phyloP scores from a whole-genome alignment of 1,140 invertebrate species.

The Drosophila repleta region DNA sequence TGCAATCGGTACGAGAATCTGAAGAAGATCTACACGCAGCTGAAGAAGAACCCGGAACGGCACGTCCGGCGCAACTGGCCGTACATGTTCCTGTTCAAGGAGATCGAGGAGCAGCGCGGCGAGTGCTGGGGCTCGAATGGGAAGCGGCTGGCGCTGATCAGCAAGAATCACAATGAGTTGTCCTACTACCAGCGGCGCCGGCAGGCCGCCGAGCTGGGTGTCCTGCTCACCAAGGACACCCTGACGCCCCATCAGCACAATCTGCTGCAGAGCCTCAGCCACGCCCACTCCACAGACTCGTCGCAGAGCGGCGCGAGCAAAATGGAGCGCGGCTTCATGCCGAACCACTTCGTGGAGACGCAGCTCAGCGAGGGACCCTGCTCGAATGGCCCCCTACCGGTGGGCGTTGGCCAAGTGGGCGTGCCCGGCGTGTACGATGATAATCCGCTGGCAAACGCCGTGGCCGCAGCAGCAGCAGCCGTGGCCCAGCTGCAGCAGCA shows the following conservation, averaged over 20 bases:
- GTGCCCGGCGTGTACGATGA: constrained; percentile 54
- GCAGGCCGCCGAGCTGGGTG: constrained; percentile 73
- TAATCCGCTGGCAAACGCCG: constrained; percentile 59
- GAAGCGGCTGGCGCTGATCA: constrained; percentile 71
- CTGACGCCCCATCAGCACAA: constrained; percentile 73
- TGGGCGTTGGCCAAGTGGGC: constrained; percentile 19
- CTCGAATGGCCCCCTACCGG: constrained; percentile 13
- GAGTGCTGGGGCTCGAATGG: constrained; percentile 82
- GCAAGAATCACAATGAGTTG: constrained; percentile 78
- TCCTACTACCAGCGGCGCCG: constrained; percentile 78
- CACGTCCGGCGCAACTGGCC: constrained; percentile 83
- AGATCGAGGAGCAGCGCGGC: constrained; percentile 82
- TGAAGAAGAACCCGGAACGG: constrained; percentile 80
- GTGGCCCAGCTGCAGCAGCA: constrained; percentile 42
- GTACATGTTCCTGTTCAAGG: constrained; percentile 82
- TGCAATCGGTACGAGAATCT: constrained; percentile 83
- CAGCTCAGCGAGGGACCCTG: constrained; percentile 63
- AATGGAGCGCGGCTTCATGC: constrained; percentile 72
- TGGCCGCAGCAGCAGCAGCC: constrained; percentile 62
- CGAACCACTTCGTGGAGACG: constrained; percentile 80
- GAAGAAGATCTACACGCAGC: constrained; percentile 82
- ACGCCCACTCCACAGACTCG: constrained; percentile 77
- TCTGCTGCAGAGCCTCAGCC: constrained; percentile 64
- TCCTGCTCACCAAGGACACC: constrained; percentile 73
- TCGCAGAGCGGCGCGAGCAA: constrained; percentile 77